Base-by-base conservation (phyloP, 2,888 invertebrate genomes). In the Calameuta filiformis region DNA sequence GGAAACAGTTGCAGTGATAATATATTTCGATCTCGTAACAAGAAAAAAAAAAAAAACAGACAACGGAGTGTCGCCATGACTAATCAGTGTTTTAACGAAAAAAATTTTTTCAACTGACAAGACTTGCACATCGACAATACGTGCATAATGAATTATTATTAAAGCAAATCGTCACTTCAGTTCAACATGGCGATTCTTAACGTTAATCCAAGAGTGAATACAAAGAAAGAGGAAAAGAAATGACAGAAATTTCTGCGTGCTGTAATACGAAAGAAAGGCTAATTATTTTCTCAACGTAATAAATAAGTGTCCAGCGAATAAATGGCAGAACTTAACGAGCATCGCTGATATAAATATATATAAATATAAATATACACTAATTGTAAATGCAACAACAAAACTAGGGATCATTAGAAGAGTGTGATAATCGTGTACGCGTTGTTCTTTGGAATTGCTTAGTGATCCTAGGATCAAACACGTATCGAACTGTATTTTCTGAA, bases 211-310 rank as follows among this genome's bases (percentile, higher is more conserved):
- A 56, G 23, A 56, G 56, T 2, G 56, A 56, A 23, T 56, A 23
- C 6, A 23, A 56, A 23, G 56, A 56, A 56, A 56, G 9, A 56
- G 23, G 2, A 56, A 23, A 23, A 23, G 23, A 56, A 56, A 23
- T 23, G 23, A 23, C 56, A 23, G 56, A 85, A 87, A 82, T 85
- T 83, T 87, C 86, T 87, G 86, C 87, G 88, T 88, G 86, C 89
- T 87, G 89, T 87, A 86, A 56, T 87, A 88, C 85, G 85, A 85
- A 85, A 87, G 82, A 86, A 85, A 90, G 81, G 81, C 80, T 81
- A 85, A 89, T 91, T 91, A 91, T 91, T 91, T 91, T 91, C 91
- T 90, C 91, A 90, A 88, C 87, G 84, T 91, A 89, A 90, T 83
- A 82, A 88, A 84, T 91, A 91, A 90, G 89, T 87, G 86, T 88